These are phyloP conservation scores for Amphibalanus amphitrite DNA, from an alignment of 1,140 invertebrate species.

Conservation along the genomic window DNA sequence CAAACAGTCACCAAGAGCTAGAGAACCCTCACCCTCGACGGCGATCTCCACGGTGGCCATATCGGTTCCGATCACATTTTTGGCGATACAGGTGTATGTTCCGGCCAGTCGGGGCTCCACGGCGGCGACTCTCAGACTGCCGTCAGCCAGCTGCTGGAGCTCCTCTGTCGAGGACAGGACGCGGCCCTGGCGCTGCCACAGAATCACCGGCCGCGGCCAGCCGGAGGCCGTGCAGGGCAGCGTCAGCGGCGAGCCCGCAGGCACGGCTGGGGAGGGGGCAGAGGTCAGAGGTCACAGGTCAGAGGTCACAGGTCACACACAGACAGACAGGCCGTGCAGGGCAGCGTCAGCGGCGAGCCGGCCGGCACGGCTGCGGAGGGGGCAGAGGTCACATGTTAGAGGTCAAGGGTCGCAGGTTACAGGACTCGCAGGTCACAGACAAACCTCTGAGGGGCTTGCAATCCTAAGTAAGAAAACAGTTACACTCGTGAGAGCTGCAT, in stretches of 20 bases:
- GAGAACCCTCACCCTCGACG: constrained; percentile 13
- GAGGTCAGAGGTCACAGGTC: background rate
- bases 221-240: constrained; percentile 18
- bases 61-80: constrained; percentile 20
- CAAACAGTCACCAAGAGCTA: no score
- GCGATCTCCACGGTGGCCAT: constrained; percentile 11
- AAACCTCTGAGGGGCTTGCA: no score
- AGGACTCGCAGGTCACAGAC: background rate
- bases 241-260: constrained; percentile 14
- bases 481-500: no score
- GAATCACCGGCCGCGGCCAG: constrained; percentile 23
- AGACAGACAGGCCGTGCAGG: constrained; percentile 13
- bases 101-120: constrained; percentile 6
- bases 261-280: background rate
- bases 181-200: constrained; percentile 23
- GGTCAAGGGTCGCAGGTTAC: background rate
- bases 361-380: constrained; percentile 6
- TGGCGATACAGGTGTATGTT: constrained; percentile 21
- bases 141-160: background rate
- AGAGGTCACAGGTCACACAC: background rate
- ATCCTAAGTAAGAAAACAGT: no score
- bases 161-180: constrained; percentile 5
- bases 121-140: background rate
- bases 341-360: constrained; percentile 14
- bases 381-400: background rate